phyloP scores from a whole-genome alignment of 2,113 vertebrate genomes.

The Micromys minutus region DNA sequence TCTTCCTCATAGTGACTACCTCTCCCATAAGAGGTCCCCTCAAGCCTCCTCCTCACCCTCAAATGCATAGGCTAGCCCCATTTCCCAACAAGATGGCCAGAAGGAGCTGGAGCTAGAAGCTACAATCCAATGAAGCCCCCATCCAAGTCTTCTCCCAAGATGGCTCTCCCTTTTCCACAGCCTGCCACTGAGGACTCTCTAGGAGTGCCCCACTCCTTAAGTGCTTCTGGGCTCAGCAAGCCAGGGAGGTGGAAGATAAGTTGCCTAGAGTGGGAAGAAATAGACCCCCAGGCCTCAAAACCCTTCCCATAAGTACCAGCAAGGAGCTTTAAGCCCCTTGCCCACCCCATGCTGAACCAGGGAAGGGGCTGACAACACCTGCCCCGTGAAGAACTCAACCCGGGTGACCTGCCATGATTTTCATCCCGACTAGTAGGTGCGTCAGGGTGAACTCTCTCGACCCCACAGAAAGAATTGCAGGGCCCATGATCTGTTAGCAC shows the following conservation, averaged over 20 bases:
- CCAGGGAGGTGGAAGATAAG: conserved; percentile 28
- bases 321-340: not conserved
- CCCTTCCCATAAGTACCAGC: not conserved
- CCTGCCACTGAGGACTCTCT: conserved; percentile 12
- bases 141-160: conserved; percentile 62
- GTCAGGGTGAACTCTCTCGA: conserved; percentile 61
- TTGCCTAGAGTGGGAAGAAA: not conserved
- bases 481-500: not conserved
- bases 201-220: not conserved
- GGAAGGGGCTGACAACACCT: not conserved
- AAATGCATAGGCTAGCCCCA: not conserved
- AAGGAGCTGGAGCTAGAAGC: conserved; percentile 34
- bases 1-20: not conserved
- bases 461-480: conserved; percentile 39
- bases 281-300: not conserved
- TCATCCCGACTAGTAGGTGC: conserved; percentile 46
- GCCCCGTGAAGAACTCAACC: conserved; percentile 15
- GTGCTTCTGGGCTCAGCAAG: conserved; percentile 42
- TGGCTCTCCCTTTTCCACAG: conserved; percentile 58
- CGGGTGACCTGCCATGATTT: not conserved
- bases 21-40: not conserved
- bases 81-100: conserved; percentile 25
- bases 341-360: not conserved
- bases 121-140: conserved; percentile 37
- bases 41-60: not conserved